Conservation (phyloP, 2,113 vertebrate genomes). For the Falcunculus frontatus region DNA sequence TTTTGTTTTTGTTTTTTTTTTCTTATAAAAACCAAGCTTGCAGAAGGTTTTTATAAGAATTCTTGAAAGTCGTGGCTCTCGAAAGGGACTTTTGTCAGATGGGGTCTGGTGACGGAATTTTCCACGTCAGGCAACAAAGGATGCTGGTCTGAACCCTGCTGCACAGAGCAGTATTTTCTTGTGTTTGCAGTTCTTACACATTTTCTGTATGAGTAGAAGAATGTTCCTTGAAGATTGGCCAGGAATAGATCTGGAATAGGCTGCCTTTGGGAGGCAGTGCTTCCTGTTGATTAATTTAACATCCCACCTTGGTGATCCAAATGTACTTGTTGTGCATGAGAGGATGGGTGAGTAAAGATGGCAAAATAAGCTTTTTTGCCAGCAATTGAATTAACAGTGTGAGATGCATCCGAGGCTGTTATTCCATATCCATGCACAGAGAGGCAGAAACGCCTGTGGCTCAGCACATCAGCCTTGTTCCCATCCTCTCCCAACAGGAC, state of each 20-base stretch:
- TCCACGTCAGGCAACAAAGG: neutral
- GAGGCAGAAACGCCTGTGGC: neutral
- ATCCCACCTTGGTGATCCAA: neutral
- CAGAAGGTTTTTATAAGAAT: neutral
- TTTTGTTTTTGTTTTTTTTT: too few species aligned
- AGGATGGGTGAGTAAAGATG: neutral
- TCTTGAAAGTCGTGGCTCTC: neutral
- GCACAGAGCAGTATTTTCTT: neutral
- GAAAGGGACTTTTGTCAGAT: neutral
- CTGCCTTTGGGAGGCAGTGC: neutral
- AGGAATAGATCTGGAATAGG: neutral
- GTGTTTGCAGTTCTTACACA: neutral
- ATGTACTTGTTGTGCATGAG: neutral
- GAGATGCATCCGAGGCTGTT: neutral
- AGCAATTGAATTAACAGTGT: neutral
- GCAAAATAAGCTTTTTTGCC: neutral
- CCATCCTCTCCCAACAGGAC: neutral
- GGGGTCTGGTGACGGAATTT: neutral
- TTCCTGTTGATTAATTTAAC: conserved; percentile 31
- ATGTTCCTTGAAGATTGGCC: neutral
- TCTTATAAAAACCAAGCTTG: too few species aligned
- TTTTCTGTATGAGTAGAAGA: neutral
- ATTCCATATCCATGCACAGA: neutral
- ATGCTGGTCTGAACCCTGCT: neutral
- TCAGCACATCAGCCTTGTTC: fast-evolving